Conservation (phyloP, 2,113 vertebrate species). For the Gobio gobio region DNA sequence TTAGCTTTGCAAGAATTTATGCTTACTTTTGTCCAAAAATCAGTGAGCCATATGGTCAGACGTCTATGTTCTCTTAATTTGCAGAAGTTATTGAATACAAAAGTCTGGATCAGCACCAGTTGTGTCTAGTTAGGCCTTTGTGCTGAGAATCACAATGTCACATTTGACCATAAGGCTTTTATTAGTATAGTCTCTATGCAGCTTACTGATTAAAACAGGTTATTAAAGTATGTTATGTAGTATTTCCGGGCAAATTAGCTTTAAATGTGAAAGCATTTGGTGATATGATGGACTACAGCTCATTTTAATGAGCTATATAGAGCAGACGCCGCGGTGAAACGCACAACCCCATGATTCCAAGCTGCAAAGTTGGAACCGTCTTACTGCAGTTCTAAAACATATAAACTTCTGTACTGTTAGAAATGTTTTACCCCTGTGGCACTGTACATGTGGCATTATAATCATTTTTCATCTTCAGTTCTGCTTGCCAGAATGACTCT, state of each 20-base stretch:
- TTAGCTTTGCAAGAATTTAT: conserved; percentile 53
- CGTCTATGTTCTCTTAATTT: conserved; percentile 14
- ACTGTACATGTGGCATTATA: conserved; percentile 4
- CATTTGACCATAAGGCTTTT: conserved; percentile 25
- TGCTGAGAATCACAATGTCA: conserved; percentile 30
- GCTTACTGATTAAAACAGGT: neutral
- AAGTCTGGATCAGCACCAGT: conserved; percentile 35
- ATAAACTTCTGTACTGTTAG: neutral
- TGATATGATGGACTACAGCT: neutral
- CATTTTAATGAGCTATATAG: neutral
- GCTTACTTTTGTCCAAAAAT: conserved; percentile 40
- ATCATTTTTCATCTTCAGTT: conserved; percentile 27
- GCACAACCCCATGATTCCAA: neutral
- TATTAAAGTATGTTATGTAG: conserved; percentile 34
- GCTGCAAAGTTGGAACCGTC: neutral
- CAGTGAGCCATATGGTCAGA: conserved; percentile 48
- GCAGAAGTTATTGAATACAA: conserved; percentile 27
- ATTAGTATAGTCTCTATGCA: conserved; percentile 15
- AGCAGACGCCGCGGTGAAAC: neutral
- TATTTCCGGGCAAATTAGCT: neutral
- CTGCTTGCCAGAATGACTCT: conserved; percentile 2
- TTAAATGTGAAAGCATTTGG: conserved; percentile 23
- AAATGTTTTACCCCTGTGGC: conserved; percentile 28
- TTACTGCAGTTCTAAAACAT: neutral
- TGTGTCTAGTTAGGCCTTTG: conserved; percentile 39